Base-by-base conservation (phyloP, 1,140 invertebrate species). In the Drosophila obscura region DNA sequence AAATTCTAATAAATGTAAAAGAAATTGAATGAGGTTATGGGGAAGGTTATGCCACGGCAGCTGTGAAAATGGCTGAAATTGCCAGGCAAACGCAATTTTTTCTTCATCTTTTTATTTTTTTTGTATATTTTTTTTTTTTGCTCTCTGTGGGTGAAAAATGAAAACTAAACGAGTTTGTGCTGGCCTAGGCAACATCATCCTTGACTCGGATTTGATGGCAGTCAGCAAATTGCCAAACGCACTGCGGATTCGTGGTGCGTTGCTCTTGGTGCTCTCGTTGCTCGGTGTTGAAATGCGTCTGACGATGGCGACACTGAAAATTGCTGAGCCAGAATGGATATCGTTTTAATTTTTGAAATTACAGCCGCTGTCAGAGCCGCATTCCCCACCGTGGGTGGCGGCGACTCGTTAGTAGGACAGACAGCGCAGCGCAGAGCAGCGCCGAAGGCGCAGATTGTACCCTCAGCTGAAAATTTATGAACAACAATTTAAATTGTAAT, bases 1-100 rank as follows among this genome's bases (percentile, higher is more conserved):
- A 87, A 82, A 87, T 87, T 87, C 82, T 87, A 87, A 87, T 87
- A 87, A 87, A 87, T 87, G 75, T 87, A 76, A 82, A 87, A 87
- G 83, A 87, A 87, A 87, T 87, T 87, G 82, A 88, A 87, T 87
- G 83, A 87, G 82, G 82, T 82, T 75, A 59, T 75, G 72, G 72
- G 60, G 48, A 58, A 75, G 72, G 72, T 75, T 87, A 87, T 82
- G 74, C 69, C 78, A 75, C 74, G 82, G 78, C 82, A 82, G 82
- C 78, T 82, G 82, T 72, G 81, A 87, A 84, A 87, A 84, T 87
- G 67, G 82, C 65, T 53, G 75, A 82, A 83, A 79, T 79, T 82
- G 80, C 75, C 65, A 67, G 44, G 80, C 80, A 79, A 83, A 84
- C 76, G 80, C 76, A 83, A 79, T 77, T 84, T 84, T 61, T 71